Evolutionary conservation across 2,113 vertebrate genomes (phyloP), one percentile per base, ranked within the genome.

Genomic region (Piprites chloris): DNA sequence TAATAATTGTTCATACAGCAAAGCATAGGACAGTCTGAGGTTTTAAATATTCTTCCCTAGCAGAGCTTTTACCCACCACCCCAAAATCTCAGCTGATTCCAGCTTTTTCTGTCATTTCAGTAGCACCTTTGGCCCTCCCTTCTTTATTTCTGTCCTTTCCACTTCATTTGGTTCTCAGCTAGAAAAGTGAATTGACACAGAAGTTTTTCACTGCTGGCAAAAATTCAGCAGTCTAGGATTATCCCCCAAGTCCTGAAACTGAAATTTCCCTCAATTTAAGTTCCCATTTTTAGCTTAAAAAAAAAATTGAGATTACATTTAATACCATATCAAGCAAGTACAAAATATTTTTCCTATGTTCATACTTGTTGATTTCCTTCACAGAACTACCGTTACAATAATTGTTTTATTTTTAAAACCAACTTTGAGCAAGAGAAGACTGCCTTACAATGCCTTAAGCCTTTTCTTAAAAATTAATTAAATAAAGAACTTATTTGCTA

Each of bases 11-110:
- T 86, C 49, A 58, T 9, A 46, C 6, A 58, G 26, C 11, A 79
- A 72, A 74, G 26, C 28, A 80, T 13, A 35, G 26, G 37, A 44
- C 18, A 68, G 8, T 6, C 11, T 47, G 8, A 82, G 67, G 55
- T 50, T 63, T 42, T 18, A 49, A 2, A 22, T 46, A 53, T 77
- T 27, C 6, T 63, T 37, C 24, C 46, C 23, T 9, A 75, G 35
- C 16, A 63, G 12, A 72, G 8, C 4, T 63, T 47, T 5, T 4
- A 12, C 3, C 5, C 1, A 2, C 4, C 6, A 8, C 9, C 19
- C 18, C 35, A 28, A 58, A 71, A 65, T 24, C 30, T 37, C 11
- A 72, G 35, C 5, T 7, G 7, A 59, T 65, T 61, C 55, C 49
- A 52, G 15, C 11, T 65, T 88, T 67, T 28, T 33, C 39, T 82